Conservation (phyloP, 2,888 invertebrate species). For the Anoplius nigerrimus region DNA sequence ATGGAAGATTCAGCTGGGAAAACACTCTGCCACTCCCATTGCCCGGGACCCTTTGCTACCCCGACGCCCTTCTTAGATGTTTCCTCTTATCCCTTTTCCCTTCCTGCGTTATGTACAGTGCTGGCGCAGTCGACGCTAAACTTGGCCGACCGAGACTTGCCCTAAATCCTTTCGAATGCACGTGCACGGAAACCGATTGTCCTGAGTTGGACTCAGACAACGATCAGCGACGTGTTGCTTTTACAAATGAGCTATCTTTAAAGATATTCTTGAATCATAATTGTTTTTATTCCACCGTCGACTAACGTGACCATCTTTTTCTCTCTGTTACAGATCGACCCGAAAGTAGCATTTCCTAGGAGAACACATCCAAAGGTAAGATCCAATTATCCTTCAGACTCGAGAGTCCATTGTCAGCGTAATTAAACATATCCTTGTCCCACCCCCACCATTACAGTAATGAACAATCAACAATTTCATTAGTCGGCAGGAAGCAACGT, state of each 20-base stretch:
- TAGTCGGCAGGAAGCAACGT: too few species aligned
- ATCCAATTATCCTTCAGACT: neutral
- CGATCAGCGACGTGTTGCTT: slow-evolving; percentile 29
- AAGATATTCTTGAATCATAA: too few species aligned
- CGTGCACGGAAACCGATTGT: slow-evolving; percentile 6
- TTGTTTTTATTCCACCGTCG: too few species aligned
- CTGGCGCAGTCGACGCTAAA: neutral
- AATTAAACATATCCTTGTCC: neutral
- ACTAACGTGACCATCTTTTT: too few species aligned
- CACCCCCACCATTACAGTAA: too few species aligned
- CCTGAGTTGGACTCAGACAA: slow-evolving; percentile 15
- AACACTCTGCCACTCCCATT: slow-evolving; percentile 24
- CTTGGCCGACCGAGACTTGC: slow-evolving; percentile 11
- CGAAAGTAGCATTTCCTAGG: slow-evolving; percentile 99
- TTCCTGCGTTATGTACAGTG: neutral
- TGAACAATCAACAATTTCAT: neutral
- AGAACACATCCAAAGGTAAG: slow-evolving; percentile 99
- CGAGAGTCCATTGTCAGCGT: neutral
- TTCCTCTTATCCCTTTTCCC: slow-evolving; percentile 17
- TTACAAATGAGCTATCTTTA: slow-evolving; percentile 12
- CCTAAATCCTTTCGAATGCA: neutral
- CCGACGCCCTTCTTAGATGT: slow-evolving; percentile 15
- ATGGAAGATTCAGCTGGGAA: slow-evolving; percentile 42
- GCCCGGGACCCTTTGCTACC: neutral
- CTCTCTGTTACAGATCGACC: slow-evolving; percentile 94